phyloP scores from a whole-genome alignment of 2,113 vertebrate genomes.

The Drymodes brunneopygia region DNA sequence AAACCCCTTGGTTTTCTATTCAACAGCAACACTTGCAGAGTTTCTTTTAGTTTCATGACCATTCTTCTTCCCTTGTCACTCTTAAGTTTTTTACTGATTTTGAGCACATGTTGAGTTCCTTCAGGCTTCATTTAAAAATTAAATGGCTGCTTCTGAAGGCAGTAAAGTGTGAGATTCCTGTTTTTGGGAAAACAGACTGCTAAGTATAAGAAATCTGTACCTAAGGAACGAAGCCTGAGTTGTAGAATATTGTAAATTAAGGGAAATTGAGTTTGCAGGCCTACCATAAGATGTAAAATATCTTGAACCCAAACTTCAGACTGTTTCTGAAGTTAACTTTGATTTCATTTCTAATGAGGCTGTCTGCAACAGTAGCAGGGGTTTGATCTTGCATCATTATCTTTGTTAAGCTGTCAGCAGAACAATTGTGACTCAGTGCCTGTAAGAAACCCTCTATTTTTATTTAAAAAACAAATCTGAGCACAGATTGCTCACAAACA shows the following conservation, averaged over 20 bases:
- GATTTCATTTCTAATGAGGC: background rate
- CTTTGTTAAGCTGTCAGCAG: background rate
- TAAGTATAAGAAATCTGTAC: background rate
- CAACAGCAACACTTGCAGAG: background rate
- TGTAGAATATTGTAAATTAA: background rate
- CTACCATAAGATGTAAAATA: background rate
- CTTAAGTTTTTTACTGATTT: background rate
- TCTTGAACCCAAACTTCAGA: background rate
- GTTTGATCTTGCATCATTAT: background rate
- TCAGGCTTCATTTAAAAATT: background rate
- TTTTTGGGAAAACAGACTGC: background rate
- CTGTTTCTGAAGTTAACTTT: background rate
- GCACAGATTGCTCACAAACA: background rate
- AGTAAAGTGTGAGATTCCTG: background rate
- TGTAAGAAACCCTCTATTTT: background rate
- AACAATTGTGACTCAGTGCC: background rate
- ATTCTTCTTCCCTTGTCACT: background rate
- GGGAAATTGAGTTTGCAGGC: background rate
- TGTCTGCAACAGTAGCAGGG: background rate
- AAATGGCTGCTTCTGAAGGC: background rate
- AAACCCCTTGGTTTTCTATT: background rate
- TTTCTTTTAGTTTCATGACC: background rate
- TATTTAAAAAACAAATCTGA: background rate
- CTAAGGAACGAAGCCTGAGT: background rate
- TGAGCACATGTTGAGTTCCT: background rate